Conservation (phyloP, 2,113 vertebrate genomes). For the Grammatotria lemairii region DNA sequence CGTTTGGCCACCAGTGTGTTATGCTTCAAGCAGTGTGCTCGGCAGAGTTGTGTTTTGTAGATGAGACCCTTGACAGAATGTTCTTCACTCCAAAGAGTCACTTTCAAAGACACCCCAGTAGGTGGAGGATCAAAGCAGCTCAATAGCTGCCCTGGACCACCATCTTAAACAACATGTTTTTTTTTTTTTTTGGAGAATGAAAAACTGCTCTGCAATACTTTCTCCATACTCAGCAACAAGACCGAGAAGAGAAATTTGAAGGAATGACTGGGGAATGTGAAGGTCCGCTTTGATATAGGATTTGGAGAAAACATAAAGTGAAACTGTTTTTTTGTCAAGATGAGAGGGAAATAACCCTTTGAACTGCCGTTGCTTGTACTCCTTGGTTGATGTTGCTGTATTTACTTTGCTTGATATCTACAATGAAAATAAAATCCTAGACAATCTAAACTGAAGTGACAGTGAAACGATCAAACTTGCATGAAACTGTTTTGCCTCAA, state of each 20-base stretch:
- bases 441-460: neutral
- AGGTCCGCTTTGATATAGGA: constrained; percentile 4
- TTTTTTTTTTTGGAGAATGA: constrained; percentile 9
- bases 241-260: neutral
- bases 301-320: neutral
- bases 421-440: neutral
- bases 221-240: neutral
- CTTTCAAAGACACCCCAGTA: constrained; percentile 46
- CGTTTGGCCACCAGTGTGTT: neutral
- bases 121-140: constrained; percentile 53
- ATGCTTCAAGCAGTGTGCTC: neutral
- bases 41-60: neutral
- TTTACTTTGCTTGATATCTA: neutral
- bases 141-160: constrained; percentile 5
- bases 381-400: neutral
- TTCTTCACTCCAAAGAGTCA: constrained; percentile 21
- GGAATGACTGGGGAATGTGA: neutral
- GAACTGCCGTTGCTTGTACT: neutral
- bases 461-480: neutral
- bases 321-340: neutral
- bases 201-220: neutral
- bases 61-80: neutral
- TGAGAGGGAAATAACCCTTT: neutral
- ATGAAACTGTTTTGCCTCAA: neutral
- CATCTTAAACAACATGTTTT: constrained; percentile 1